Evolutionary conservation across 2,113 vertebrate species (phyloP).

Genomic region (Theristicus caerulescens): DNA sequence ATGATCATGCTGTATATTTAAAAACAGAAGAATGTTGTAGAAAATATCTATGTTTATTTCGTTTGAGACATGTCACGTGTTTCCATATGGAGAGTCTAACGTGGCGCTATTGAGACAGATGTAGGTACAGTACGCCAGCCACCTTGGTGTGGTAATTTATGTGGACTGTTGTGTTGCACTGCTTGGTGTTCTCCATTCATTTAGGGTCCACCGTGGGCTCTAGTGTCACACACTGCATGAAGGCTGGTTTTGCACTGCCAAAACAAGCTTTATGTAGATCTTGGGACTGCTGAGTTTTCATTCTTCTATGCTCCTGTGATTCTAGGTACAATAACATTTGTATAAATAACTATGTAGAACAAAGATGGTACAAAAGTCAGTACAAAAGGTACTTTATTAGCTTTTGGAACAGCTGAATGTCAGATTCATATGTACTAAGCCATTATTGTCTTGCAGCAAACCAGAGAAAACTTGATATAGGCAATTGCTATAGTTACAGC

Average conservation of each 20-base stretch:
- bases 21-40: neutral
- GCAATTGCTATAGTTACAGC: neutral
- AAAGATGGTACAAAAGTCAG: neutral
- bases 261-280: neutral
- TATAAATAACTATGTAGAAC: neutral
- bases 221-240: neutral
- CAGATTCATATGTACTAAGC: neutral
- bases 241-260: neutral
- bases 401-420: neutral
- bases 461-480: neutral
- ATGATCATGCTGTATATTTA: neutral
- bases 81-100: rapidly evolving
- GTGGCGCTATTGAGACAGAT: neutral
- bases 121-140: neutral
- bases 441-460: neutral
- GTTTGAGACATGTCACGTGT: neutral
- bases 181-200: neutral
- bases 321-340: neutral
- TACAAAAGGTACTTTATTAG: neutral
- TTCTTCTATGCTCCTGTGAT: neutral
- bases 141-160: neutral
- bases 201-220: neutral
- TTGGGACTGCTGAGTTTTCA: neutral
- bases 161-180: neutral
- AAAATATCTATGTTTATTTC: neutral